Evolutionary conservation across 2,888 invertebrate genomes (phyloP).

Genomic region (Nycteola revayana): DNA sequence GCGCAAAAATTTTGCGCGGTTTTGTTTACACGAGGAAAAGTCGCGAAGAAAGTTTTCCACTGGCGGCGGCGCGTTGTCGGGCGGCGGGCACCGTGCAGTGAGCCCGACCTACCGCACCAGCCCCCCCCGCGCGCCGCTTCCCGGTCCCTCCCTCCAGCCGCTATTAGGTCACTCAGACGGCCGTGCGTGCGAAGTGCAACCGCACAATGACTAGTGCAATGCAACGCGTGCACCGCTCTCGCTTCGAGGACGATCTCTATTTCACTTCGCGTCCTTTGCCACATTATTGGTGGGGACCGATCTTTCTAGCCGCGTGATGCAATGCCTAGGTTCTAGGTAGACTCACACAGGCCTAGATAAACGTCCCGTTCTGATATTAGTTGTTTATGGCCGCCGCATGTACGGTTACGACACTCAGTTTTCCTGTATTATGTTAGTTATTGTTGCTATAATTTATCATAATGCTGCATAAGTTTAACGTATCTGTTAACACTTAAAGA

Average conservation of each 20-base stretch:
- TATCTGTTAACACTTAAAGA: no score
- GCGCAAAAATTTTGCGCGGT: slow-evolving; percentile 59
- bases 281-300: slow-evolving; percentile 79
- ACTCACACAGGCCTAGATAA: slow-evolving; percentile 54
- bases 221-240: slow-evolving; percentile 81
- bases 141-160: slow-evolving; percentile 80
- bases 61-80: slow-evolving; percentile 63
- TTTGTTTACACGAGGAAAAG: slow-evolving; percentile 77
- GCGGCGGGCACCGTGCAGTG: slow-evolving; percentile 71
- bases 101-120: slow-evolving; percentile 81
- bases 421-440: slow-evolving; percentile 25
- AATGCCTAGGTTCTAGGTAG: slow-evolving; percentile 67
- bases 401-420: slow-evolving; percentile 24
- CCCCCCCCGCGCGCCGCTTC: slow-evolving; percentile 70
- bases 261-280: slow-evolving; percentile 79
- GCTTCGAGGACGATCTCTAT: slow-evolving; percentile 82
- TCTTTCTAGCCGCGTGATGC: slow-evolving; percentile 79
- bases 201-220: slow-evolving; percentile 79
- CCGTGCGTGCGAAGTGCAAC: slow-evolving; percentile 79
- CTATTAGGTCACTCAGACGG: slow-evolving; percentile 79
- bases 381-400: slow-evolving; percentile 36
- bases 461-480: no score
- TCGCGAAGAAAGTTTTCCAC: slow-evolving; percentile 78
- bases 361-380: slow-evolving; percentile 51
- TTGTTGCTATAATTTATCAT: no score